Conservation (phyloP, 92 coral and sea anemone species). For the Pocillopora grandis region DNA sequence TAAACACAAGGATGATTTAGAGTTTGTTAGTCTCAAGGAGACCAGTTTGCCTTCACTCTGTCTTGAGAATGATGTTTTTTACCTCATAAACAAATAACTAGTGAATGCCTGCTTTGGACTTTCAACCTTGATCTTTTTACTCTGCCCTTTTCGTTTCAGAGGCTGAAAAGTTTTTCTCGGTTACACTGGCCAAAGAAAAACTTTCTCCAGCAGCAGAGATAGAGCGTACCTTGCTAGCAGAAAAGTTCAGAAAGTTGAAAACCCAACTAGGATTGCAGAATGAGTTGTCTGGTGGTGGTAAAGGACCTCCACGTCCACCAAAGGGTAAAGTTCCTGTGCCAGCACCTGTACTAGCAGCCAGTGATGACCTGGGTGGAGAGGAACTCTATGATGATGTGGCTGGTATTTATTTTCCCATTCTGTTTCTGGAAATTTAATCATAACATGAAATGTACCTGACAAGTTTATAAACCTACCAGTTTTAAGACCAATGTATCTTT, state of each 20-base stretch:
- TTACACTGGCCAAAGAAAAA: slow-evolving; percentile 58
- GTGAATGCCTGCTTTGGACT: no score
- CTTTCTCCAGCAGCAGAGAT: slow-evolving; percentile 73
- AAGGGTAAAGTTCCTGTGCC: slow-evolving; percentile 27
- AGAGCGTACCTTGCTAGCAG: slow-evolving; percentile 63
- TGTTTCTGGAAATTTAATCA: background rate
- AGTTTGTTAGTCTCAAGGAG: no score
- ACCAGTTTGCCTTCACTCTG: no score
- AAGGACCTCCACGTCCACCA: slow-evolving; percentile 37
- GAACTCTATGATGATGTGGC: slow-evolving; percentile 72
- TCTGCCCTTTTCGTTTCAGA: slow-evolving; percentile 43
- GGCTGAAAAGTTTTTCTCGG: slow-evolving; percentile 77
- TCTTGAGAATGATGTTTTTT: no score
- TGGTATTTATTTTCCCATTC: background rate
- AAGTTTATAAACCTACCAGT: no score
- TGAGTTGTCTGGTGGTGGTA: slow-evolving; percentile 5
- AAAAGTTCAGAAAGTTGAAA: slow-evolving; percentile 54
- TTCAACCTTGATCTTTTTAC: no score
- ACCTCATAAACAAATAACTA: no score
- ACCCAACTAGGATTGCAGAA: slow-evolving; percentile 17
- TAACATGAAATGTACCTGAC: background rate
- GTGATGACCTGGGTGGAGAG: slow-evolving; percentile 23
- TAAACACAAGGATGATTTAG: no score
- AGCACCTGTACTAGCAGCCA: slow-evolving; percentile 16
- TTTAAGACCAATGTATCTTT: no score